Conservation (phyloP, 2,113 vertebrate species). For the Cichladusa arquata region DNA sequence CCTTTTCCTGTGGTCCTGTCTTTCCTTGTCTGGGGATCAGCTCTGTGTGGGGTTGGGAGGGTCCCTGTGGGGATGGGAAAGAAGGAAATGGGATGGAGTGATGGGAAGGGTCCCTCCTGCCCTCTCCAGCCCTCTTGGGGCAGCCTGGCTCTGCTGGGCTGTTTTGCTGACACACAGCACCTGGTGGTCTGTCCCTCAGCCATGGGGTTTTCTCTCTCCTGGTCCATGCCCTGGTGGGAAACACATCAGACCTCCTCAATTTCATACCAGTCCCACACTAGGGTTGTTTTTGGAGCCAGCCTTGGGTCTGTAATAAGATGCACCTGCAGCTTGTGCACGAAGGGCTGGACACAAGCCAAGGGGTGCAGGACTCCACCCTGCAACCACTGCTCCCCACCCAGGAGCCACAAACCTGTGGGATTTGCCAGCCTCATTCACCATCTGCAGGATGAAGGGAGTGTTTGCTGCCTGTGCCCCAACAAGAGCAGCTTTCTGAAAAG, state of each 20-base stretch:
- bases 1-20: background rate
- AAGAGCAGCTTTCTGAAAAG: background rate
- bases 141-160: background rate
- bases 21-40: background rate
- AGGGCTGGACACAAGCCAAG: background rate
- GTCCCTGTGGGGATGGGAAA: background rate
- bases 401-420: background rate
- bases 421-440: background rate
- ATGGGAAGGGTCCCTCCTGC: background rate
- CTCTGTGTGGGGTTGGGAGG: fast-evolving
- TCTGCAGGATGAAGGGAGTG: background rate
- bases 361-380: background rate
- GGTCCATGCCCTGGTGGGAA: background rate
- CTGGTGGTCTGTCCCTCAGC: background rate
- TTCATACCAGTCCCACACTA: background rate
- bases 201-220: fast-evolving
- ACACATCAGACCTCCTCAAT: background rate
- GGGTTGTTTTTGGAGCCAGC: background rate
- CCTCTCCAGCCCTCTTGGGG: background rate
- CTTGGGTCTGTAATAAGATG: background rate
- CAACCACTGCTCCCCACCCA: background rate
- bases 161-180: background rate
- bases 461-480: background rate
- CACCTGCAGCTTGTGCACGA: background rate
- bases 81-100: background rate